Evolutionary conservation across 2,888 invertebrate genomes (phyloP), one percentile per base, ranked within the genome.

Genomic region (Epinotia demarniana): DNA sequence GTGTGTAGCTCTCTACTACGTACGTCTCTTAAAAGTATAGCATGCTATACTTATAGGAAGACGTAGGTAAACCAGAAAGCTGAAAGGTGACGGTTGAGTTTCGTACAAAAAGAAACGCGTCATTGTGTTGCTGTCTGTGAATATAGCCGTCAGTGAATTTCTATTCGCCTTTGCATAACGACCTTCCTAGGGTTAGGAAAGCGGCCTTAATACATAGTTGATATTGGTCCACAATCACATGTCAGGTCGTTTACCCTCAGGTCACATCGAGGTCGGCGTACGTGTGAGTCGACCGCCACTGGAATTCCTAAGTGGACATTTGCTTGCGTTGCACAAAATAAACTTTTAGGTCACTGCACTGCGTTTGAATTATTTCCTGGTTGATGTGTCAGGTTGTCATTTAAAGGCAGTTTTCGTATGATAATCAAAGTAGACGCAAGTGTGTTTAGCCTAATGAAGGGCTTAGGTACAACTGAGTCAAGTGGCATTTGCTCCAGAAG

Each of bases 161-260:
- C 60, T 73, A 55, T n/a, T n/a, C 53, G 39, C 23, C 58, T 46
- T 46, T 58, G 49, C 55, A 27, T 23, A 53, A 18, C 73, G 74
- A 75, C 74, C 75, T 72, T 75, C 71, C 61, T 62, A 75, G 72
- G 75, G 75, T 67, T 75, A 72, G 33, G 75, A 75, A 75, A 75
- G 75, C 62, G 75, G 72, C 75, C 75, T 72, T 75, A 75, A 67
- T 72, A 62, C 75, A 72, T 75, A 71, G 46, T n/a, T 74, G 71
- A 71, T 75, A 75, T 72, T 75, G 75, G 72, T 75, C 75, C 71
- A 75, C 75, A 75, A 75, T 60, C 64, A 62, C 43, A 62, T 62
- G 61, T 75, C 64, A 64, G 75, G 75, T 75, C 75, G 19, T 75
- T 75, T 71, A 75, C 75, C 75, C 70, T 49, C 64, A 49, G 75